These are phyloP conservation scores for Ibycter americanus DNA, from an alignment of 2,797 vertebrate species.

Conservation along the genomic window DNA sequence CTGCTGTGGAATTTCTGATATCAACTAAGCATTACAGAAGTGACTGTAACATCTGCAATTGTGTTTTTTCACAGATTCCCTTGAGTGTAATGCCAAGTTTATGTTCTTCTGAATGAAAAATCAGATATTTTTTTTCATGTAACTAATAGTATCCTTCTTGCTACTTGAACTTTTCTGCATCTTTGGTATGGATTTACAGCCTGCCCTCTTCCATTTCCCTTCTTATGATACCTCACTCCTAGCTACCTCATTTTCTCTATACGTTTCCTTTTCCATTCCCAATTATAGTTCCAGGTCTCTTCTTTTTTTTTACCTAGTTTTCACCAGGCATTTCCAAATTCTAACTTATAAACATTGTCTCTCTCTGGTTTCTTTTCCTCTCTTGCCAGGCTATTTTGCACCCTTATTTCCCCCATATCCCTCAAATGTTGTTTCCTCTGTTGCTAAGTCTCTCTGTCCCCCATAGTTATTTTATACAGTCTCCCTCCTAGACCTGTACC, in stretches of 20 bases:
- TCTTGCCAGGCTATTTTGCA: not conserved
- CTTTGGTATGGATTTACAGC: not conserved
- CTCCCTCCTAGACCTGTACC: not conserved
- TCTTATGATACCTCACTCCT: not conserved
- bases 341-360: not conserved
- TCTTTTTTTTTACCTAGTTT: not conserved
- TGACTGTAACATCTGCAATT: not conserved
- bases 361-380: not conserved
- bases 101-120: not conserved
- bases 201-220: not conserved
- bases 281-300: not conserved
- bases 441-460: not conserved
- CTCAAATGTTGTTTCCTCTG: not conserved
- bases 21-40: not conserved
- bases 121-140: fast-evolving
- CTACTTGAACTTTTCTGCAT: not conserved
- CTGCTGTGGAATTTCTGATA: not conserved
- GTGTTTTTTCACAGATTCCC: not conserved
- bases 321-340: not conserved
- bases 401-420: not conserved
- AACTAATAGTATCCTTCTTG: not conserved
- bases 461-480: not conserved
- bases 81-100: not conserved
- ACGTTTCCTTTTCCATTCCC: not conserved
- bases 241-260: not conserved